A percentile compares a stretch with the other conserved stretches of the same genome.
phyloP scores from a whole-genome alignment of 2,797 vertebrate species.

The Nasua narica region DNA sequence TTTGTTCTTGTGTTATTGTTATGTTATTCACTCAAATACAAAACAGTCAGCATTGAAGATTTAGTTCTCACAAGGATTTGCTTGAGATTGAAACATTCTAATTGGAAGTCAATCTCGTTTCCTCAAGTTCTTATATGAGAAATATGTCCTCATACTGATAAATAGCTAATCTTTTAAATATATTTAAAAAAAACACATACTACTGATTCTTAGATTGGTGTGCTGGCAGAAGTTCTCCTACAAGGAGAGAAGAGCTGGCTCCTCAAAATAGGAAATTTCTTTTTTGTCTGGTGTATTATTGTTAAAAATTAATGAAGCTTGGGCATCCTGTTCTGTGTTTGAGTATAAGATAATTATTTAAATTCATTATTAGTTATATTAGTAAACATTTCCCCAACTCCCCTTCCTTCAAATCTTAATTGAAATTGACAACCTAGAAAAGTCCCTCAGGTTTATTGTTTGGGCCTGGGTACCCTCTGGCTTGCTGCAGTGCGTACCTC shows the following conservation, averaged over 20 bases:
- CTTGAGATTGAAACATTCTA: conserved; percentile 44
- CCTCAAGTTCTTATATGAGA: neutral
- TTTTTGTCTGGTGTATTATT: conserved; percentile 36
- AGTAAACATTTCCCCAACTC: neutral
- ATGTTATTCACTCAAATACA: conserved; percentile 38
- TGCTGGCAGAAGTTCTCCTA: neutral
- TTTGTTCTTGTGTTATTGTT: conserved; percentile 45
- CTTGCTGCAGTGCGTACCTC: neutral
- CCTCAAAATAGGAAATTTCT: neutral
- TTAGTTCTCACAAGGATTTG: conserved; percentile 46
- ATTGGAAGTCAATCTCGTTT: conserved; percentile 43
- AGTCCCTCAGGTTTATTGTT: neutral
- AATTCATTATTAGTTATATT: neutral
- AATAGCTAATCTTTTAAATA: conserved; percentile 1
- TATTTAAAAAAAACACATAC: neutral
- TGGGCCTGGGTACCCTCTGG: neutral
- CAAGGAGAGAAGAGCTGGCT: neutral
- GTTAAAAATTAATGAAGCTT: conserved; percentile 15
- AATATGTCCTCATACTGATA: conserved; percentile 19
- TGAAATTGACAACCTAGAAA: conserved; percentile 14
- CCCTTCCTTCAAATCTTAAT: neutral
- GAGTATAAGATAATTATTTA: conserved; percentile 25
- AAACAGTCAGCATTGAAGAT: neutral
- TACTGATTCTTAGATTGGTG: neutral
- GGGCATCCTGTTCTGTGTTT: neutral